Evolutionary conservation across 2,888 invertebrate species (phyloP), one percentile per base, ranked within the genome.

Genomic region (Lithosia quadra): DNA sequence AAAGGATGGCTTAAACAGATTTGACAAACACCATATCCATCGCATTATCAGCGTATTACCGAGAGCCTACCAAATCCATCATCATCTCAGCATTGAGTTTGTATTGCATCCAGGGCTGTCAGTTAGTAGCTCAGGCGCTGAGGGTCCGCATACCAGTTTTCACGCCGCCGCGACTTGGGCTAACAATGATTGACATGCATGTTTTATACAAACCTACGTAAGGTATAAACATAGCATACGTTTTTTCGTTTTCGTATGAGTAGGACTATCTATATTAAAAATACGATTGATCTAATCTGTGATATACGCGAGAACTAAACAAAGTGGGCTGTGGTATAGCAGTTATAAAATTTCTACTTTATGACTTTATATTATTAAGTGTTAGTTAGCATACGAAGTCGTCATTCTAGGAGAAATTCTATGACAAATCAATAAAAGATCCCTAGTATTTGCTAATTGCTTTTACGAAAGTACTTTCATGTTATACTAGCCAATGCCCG

Each of bases 371-470:
- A 33, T 8, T 63, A 49, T 21, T 24, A n/a, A n/a, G n/a, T 63
- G 21, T 63, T 24, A 63, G 33, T 53, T 49, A 49, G 15, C 62
- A 63, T 21, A 33, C 13, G 33, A 18, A 39, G n/a, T 0, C 33
- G 28, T 56, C 15, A 15, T 36, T 1, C 28, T 28, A 53, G n/a
- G 49, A 63, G 62, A 63, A 63, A 63, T 63, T 33, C 18, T 49
- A n/a, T 63, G 21, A 24, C 22, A 63, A 36, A 63, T 24, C 22
- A 36, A 56, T 63, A 53, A 36, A 49, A 49, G 28, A 21, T 33
- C 18, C 22, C 55, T 63, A 34, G 21, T 72, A 77, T 74, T 72
- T 70, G 67, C 74, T 73, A 64, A 72, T 72, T 74, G 36, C 22
- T 56, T 73, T 68, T 57, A 66, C 69, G 68, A 63, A 63, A 49